These are phyloP conservation scores for Delia radicum DNA, from an alignment of 1,140 invertebrate species.

Conservation along the genomic window DNA sequence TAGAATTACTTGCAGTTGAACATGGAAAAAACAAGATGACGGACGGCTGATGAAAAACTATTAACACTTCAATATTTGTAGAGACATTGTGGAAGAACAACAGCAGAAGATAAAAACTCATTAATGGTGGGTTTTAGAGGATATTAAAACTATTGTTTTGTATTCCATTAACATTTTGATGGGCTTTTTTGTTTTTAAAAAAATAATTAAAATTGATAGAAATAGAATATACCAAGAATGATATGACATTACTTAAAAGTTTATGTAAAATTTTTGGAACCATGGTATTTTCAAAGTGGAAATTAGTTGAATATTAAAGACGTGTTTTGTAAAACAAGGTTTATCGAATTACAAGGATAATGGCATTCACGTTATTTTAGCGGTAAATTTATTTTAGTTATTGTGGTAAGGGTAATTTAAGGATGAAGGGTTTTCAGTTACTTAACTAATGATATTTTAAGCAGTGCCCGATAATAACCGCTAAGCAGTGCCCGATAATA, in stretches of 20 bases:
- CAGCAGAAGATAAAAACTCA: background rate
- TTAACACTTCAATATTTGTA: conserved; percentile 2
- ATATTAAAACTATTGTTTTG: background rate
- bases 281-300: background rate
- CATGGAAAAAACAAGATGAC: background rate
- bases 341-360: too few species aligned
- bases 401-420: too few species aligned
- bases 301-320: background rate
- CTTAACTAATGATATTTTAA: too few species aligned
- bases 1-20: background rate
- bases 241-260: too few species aligned
- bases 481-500: too few species aligned
- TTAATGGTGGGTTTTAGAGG: conserved; percentile 4
- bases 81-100: background rate
- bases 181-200: background rate
- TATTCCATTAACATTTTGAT: background rate
- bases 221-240: too few species aligned
- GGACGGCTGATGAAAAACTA: background rate
- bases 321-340: background rate
- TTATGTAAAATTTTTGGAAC: too few species aligned
- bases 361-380: too few species aligned
- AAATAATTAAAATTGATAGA: background rate
- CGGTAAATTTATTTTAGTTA: too few species aligned
- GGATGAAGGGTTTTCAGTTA: too few species aligned
- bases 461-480: too few species aligned